Conservation (phyloP, 2,113 vertebrate species). For the Leptobrachium ailaonicum region DNA sequence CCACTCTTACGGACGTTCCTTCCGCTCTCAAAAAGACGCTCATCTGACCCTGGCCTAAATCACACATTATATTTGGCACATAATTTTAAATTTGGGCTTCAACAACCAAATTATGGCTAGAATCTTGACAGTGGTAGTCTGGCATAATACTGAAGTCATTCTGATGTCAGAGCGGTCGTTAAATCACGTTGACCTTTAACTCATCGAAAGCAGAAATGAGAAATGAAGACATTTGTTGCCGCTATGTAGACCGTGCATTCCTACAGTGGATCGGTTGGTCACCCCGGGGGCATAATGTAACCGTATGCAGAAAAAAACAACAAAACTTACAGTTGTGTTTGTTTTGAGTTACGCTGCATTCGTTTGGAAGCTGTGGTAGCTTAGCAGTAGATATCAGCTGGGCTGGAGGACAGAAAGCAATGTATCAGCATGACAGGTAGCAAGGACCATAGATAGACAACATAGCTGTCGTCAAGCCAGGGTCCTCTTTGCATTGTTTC, state of each 20-base stretch:
- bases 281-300: not conserved
- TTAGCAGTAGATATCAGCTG: not conserved
- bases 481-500: slow-evolving; percentile 37
- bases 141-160: too few relatives aligned
- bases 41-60: too few relatives aligned
- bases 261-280: not conserved
- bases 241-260: not conserved
- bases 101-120: too few relatives aligned
- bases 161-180: too few relatives aligned
- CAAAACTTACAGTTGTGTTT: not conserved
- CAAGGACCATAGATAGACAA: slow-evolving; percentile 16
- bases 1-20: too few relatives aligned
- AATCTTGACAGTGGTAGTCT: too few relatives aligned
- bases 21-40: too few relatives aligned
- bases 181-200: too few relatives aligned
- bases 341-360: slow-evolving; percentile 19
- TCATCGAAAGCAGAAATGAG: too few relatives aligned
- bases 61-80: too few relatives aligned
- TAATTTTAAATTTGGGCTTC: too few relatives aligned
- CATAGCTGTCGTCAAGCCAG: slow-evolving; percentile 33
- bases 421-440: slow-evolving; percentile 32
- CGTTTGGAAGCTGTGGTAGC: slow-evolving; percentile 25
- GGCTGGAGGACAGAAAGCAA: slow-evolving; percentile 11
- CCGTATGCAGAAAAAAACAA: not conserved
- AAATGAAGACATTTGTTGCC: not conserved